Evolutionary conservation across 2,113 vertebrate genomes (phyloP).

Genomic region (Lagopus muta): DNA sequence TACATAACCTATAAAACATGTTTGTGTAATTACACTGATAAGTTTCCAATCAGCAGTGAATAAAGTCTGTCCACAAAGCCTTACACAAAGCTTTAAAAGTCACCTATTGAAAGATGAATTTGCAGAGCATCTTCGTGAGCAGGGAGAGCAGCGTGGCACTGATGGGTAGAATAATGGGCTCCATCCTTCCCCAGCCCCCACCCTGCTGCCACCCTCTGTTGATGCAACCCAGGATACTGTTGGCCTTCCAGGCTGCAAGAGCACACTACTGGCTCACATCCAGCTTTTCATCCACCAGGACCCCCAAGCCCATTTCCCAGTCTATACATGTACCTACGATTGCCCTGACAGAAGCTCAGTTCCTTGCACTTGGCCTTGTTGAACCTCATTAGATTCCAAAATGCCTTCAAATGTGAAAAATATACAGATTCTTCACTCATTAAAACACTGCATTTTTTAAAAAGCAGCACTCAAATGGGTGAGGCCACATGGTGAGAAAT

Average conservation of each 20-base stretch:
- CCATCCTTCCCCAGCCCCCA: background rate
- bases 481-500: background rate
- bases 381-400: no score
- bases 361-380: no score
- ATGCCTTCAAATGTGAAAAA: background rate
- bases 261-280: no score
- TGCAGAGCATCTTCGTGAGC: background rate
- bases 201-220: background rate
- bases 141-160: fast-evolving
- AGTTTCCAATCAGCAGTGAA: background rate
- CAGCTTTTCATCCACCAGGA: no score
- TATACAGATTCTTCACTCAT: background rate
- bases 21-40: background rate
- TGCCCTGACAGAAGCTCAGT: no score
- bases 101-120: background rate
- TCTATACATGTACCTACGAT: no score
- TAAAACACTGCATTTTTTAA: no score
- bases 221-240: no score
- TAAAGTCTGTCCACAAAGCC: background rate
- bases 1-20: background rate
- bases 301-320: background rate
- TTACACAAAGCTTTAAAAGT: background rate
- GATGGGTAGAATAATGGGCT: background rate
- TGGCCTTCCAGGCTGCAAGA: no score
- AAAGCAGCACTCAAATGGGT: background rate